These are phyloP conservation scores for Neoaliturus tenellus DNA, from an alignment of 2,888 invertebrate genomes.

Conservation along the genomic window DNA sequence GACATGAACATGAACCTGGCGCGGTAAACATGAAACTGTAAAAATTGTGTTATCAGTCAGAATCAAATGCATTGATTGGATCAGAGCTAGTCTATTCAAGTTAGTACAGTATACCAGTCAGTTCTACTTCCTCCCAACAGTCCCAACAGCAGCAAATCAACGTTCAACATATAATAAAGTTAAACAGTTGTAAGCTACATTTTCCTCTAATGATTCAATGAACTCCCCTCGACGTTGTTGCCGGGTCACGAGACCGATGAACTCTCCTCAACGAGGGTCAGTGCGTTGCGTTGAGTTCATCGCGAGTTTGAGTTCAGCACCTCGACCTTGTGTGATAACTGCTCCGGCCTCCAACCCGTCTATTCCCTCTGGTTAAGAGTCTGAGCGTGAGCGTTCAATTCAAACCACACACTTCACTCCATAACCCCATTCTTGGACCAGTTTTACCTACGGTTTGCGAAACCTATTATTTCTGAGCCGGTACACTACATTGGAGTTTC, in stretches of 20 bases:
- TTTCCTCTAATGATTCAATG: no score
- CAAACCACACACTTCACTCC: not conserved
- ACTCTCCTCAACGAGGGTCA: not conserved
- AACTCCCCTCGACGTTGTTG: not conserved
- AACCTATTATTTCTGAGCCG: not conserved
- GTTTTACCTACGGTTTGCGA: conserved; percentile 7
- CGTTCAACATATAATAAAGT: no score
- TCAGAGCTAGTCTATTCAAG: no score
- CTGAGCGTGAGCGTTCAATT: not conserved
- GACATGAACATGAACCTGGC: no score
- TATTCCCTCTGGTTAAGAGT: not conserved
- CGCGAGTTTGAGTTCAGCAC: not conserved
- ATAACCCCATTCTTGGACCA: not conserved
- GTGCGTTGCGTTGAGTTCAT: not conserved
- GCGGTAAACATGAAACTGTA: no score
- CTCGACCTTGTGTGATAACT: not conserved
- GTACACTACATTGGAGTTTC: not conserved
- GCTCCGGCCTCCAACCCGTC: not conserved
- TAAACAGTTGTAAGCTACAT: no score
- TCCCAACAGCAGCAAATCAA: no score
- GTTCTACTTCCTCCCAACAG: no score
- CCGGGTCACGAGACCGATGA: not conserved
- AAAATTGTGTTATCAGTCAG: no score
- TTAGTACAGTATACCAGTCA: no score
- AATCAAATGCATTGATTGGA: no score